Percentiles rank a stretch among this genome's conserved stretches.
Conservation (phyloP, 2,797 vertebrate species). For the Peromyscus nudipes region DNA sequence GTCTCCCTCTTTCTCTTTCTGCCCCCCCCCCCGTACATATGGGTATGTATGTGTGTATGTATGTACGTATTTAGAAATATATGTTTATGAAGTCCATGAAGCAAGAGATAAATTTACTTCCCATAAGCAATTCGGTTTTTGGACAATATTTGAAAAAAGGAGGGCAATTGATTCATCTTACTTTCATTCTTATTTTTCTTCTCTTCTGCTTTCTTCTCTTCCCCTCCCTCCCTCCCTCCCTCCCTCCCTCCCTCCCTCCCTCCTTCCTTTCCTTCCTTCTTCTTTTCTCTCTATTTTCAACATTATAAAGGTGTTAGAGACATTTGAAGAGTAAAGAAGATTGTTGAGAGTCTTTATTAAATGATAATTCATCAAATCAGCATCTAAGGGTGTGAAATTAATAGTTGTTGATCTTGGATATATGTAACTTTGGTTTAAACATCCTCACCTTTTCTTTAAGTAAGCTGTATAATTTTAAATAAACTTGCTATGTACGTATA, state of each 20-base stretch:
- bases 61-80: not conserved
- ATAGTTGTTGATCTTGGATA: not conserved
- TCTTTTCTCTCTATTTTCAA: not conserved
- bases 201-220: not conserved
- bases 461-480: not conserved
- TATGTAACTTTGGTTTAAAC: not conserved
- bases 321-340: not conserved
- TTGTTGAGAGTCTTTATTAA: not conserved
- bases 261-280: accelerated
- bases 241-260: accelerated
- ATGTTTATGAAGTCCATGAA: not conserved
- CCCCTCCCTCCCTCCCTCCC: not conserved
- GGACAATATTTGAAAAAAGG: not conserved
- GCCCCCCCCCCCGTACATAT: not conserved
- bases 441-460: not conserved
- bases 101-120: not conserved
- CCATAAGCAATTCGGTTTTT: not conserved
- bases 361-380: not conserved
- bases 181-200: not conserved
- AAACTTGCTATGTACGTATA: not conserved
- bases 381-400: not conserved
- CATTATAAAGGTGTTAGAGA: slow-evolving; percentile 9
- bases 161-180: not conserved
- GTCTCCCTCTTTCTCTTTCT: not conserved
- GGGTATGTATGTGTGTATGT: not conserved